Evolutionary conservation across 2,797 vertebrate species (phyloP).

Genomic region (Yasuhikotakia modesta): DNA sequence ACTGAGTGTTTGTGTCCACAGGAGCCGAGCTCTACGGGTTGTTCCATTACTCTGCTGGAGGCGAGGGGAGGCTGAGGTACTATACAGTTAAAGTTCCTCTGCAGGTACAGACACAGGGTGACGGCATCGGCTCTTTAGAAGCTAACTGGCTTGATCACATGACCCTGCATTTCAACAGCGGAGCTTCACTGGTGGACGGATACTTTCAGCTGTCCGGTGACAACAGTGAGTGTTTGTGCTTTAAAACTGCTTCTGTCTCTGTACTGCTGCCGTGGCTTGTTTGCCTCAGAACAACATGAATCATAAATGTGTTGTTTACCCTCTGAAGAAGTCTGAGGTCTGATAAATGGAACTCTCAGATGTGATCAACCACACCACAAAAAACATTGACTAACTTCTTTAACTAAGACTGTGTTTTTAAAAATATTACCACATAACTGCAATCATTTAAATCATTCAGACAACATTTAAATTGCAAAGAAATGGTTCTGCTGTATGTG

Average conservation of each 20-base stretch:
- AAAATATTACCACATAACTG: too few species aligned
- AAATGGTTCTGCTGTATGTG: too few species aligned
- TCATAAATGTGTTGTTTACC: too few species aligned
- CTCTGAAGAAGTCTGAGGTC: too few species aligned
- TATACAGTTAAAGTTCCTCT: conserved; percentile 93
- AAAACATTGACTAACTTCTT: too few species aligned
- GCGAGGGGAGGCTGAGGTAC: conserved; percentile 83
- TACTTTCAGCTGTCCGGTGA: conserved; percentile 87
- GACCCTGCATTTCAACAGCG: conserved; percentile 97
- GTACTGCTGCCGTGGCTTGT: too few species aligned
- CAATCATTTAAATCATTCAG: too few species aligned
- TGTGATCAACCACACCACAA: too few species aligned
- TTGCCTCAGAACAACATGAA: too few species aligned
- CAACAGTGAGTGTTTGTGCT: conserved; percentile 75
- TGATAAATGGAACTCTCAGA: too few species aligned
- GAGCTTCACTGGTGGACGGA: conserved; percentile 89
- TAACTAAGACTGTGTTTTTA: too few species aligned
- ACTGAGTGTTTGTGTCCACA: conserved; percentile 63
- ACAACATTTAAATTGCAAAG: too few species aligned
- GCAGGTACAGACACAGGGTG: conserved; percentile 82
- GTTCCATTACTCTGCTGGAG: conserved; percentile 86
- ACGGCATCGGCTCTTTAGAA: conserved; percentile 83
- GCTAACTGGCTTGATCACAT: conserved; percentile 98
- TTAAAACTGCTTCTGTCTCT: not conserved
- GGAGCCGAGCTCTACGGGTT: conserved; percentile 85